Base-by-base conservation (phyloP, 37 sponge, comb jelly and placozoan genomes). In the Ephydatia muelleri region DNA sequence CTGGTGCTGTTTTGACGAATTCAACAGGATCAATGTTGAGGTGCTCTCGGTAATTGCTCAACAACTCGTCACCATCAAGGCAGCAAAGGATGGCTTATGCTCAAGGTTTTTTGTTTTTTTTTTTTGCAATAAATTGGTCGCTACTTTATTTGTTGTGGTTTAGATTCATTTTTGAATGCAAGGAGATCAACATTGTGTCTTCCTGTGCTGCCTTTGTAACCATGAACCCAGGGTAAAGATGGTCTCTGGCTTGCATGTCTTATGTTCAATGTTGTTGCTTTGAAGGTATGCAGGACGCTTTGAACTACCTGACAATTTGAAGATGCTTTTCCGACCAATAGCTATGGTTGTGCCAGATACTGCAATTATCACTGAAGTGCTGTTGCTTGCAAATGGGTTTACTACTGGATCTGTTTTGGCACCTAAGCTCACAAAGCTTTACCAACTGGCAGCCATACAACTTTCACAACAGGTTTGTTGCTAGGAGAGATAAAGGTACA, bases 1-100 rank as follows among this genome's bases (percentile, higher is more conserved):
- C 16, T 92, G 93, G 90, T 86, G 90, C 65, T 95, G 95, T 68
- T 88, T 95, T 79, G 95, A 95, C 77, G 95, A 95, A 78, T 95
- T 95, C 70, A 92, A 95, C 80, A 85, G 93, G 72, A 88, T 95
- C 22, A 77, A 88, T 27, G 72, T 86, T 57, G 90, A 92, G 36
- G 95, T 95, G 28, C 75, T 95, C 71, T 82, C 89, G 29, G 95
- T 95, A 36, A 80, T 95, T 1, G 87, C 93, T n/a, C 92, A 92
- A 77, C 86, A 92, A 75, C 81, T 95, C 27, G 85, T 86, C 79
- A 68, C 67, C 73, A 82, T 95, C 49, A 95, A 95, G 79, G 70
- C 48, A 67, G 93, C 92, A 16, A 92, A 89, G 81, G 92, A 95
- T 72, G 16, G 82, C 81, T 9, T 79, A 82, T 28, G 35, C 67